Evolutionary conservation across 2,888 invertebrate genomes (phyloP).

Genomic region (Stenotaenia linearis): DNA sequence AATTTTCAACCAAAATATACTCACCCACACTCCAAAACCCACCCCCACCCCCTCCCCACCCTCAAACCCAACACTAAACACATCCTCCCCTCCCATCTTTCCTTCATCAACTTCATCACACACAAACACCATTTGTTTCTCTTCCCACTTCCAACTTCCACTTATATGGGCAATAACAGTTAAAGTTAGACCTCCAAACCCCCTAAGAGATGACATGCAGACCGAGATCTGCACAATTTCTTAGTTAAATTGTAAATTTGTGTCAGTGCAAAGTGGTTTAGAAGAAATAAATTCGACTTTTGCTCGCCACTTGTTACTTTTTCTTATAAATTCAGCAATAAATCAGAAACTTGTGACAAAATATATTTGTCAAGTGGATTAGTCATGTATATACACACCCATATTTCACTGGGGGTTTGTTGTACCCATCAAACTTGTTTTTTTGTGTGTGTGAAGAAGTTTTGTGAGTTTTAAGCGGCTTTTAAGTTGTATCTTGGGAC

Average conservation of each 20-base stretch:
- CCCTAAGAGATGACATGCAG: not conserved
- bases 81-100: no score
- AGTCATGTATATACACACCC: not conserved
- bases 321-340: not conserved
- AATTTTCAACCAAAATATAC: no score
- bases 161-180: not conserved
- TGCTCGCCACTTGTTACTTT: not conserved
- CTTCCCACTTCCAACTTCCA: not conserved
- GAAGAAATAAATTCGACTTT: not conserved
- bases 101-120: no score
- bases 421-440: not conserved
- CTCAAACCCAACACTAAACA: no score
- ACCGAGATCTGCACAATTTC: not conserved
- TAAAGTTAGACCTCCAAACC: not conserved
- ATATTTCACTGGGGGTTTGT: not conserved
- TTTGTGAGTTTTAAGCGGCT: not conserved
- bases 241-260: not conserved
- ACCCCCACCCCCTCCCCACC: no score
- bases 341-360: not conserved
- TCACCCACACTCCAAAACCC: no score
- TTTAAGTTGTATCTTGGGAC: not conserved
- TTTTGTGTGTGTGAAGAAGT: not conserved
- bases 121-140: not conserved
- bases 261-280: not conserved
- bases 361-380: constrained; percentile 6